A percentile compares a stretch with the other conserved stretches of the same genome.
These are phyloP conservation scores for Coleophora deauratella DNA, from an alignment of 2,888 invertebrate genomes.

Conservation along the genomic window DNA sequence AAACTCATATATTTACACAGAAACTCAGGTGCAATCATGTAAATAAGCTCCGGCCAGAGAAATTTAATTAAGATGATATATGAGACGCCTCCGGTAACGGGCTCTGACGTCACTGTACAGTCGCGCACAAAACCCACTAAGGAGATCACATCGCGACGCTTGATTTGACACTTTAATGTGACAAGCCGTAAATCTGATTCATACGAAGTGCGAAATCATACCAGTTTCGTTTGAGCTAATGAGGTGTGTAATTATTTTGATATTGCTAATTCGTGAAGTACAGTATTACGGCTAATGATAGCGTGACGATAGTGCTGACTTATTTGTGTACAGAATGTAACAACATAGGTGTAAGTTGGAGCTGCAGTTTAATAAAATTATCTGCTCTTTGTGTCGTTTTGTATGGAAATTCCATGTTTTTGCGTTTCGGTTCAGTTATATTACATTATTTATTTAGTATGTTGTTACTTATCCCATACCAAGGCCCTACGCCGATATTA, in stretches of 20 bases:
- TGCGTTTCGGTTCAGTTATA: too few relatives aligned
- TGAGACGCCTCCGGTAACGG: conserved; percentile 59
- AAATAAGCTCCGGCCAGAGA: conserved; percentile 60
- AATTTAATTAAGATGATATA: conserved; percentile 75
- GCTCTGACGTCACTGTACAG: conserved; percentile 40
- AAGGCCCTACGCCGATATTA: too few relatives aligned
- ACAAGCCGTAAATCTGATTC: background rate
- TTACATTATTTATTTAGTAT: too few relatives aligned
- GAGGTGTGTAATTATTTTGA: conserved; percentile 7
- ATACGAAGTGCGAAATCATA: conserved; percentile 1
- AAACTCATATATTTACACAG: conserved; percentile 19
- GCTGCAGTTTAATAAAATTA: too few relatives aligned
- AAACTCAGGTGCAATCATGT: conserved; percentile 55
- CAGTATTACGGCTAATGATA: too few relatives aligned
- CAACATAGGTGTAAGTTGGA: too few relatives aligned
- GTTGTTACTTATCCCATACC: too few relatives aligned
- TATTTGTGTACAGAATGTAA: too few relatives aligned
- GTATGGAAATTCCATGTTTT: too few relatives aligned
- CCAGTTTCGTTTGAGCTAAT: background rate
- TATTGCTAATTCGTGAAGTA: background rate
- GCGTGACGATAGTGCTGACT: too few relatives aligned
- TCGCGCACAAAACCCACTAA: conserved; percentile 18
- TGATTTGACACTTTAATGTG: conserved; percentile 1
- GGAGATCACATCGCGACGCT: background rate
- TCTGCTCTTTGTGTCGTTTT: too few relatives aligned